phyloP scores from a whole-genome alignment of 1,140 invertebrate genomes.

The Papilio polyxenes region DNA sequence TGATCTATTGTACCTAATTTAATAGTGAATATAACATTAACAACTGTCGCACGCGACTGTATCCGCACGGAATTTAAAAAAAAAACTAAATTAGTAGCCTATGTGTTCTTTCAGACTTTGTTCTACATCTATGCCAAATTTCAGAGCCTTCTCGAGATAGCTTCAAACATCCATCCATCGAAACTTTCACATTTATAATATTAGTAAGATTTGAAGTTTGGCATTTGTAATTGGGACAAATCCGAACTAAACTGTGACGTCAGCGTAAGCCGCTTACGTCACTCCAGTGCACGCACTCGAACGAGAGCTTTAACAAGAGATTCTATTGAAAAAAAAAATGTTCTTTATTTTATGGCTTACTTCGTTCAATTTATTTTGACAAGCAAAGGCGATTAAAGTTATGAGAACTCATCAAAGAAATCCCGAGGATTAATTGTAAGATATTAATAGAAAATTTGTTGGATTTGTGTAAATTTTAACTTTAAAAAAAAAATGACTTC shows the following conservation, averaged over 20 bases:
- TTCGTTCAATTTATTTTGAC: not conserved
- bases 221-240: not conserved
- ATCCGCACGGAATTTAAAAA: too few relatives aligned
- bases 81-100: too few relatives aligned
- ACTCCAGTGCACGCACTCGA: not conserved
- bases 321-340: slow-evolving; percentile 6
- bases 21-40: too few relatives aligned
- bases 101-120: too few relatives aligned
- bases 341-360: not conserved
- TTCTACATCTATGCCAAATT: too few relatives aligned
- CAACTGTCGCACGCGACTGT: too few relatives aligned
- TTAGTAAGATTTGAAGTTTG: not conserved
- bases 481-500: too few relatives aligned
- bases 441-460: not conserved
- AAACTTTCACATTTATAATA: too few relatives aligned
- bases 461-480: not conserved
- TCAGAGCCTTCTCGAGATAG: too few relatives aligned
- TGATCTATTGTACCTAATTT: too few relatives aligned
- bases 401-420: not conserved
- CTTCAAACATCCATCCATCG: too few relatives aligned
- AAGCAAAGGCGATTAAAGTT: not conserved
- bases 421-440: slow-evolving; percentile 4
- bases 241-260: not conserved
- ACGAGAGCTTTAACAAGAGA: not conserved
- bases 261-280: slow-evolving; percentile 1